phyloP scores from a whole-genome alignment of 2,113 vertebrate genomes.

The Megatriorchis doriae region DNA sequence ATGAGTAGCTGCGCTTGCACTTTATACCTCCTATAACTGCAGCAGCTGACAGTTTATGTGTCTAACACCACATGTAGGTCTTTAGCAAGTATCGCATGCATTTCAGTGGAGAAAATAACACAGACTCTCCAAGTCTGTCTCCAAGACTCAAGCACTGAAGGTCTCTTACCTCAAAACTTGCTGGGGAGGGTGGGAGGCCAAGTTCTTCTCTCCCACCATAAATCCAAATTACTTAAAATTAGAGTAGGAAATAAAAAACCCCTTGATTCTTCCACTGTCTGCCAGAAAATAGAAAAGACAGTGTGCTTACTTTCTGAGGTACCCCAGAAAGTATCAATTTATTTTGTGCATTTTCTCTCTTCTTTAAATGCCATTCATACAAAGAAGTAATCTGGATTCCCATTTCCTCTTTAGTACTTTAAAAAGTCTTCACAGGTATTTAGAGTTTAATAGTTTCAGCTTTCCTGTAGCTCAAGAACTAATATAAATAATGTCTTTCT shows the following conservation, averaged over 20 bases:
- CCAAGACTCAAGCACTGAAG: not conserved
- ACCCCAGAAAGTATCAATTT: not conserved
- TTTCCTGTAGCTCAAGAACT: not conserved
- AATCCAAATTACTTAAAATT: not conserved
- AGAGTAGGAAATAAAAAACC: not conserved
- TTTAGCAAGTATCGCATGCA: not conserved
- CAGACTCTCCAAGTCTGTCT: not conserved
- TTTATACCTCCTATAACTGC: not conserved
- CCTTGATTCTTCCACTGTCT: not conserved
- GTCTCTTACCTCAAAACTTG: not conserved
- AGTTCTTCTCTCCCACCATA: not conserved
- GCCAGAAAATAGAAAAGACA: not conserved
- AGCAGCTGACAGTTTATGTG: not conserved
- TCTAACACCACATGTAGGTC: not conserved
- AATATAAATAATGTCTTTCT: not conserved
- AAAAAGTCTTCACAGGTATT: not conserved
- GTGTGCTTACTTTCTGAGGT: not conserved
- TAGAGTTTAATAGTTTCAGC: not conserved
- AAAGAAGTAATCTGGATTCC: not conserved
- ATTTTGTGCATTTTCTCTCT: not conserved
- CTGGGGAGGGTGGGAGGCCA: not conserved
- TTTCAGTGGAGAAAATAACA: not conserved
- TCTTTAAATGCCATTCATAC: not conserved
- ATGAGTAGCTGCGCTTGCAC: not conserved
- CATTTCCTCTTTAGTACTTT: slow-evolving; percentile 29